phyloP scores from a whole-genome alignment of 2,888 invertebrate species.

The Brachypterus glaber region DNA sequence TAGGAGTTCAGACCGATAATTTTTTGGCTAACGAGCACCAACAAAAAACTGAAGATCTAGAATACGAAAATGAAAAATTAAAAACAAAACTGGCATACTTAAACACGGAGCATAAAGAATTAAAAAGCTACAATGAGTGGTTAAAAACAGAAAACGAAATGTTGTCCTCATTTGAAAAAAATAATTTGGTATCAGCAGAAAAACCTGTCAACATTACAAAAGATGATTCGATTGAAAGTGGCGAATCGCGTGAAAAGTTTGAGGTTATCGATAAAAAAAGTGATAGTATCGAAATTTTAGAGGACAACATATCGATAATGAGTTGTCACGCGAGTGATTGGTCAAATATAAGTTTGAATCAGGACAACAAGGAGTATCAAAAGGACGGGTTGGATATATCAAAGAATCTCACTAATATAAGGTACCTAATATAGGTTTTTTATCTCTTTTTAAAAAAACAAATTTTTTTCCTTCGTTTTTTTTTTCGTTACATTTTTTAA shows the following conservation, averaged over 20 bases:
- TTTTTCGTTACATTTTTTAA: too few species aligned
- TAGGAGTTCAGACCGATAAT: conserved; percentile 45
- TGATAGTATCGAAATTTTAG: conserved; percentile 26
- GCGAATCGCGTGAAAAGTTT: conserved; percentile 53
- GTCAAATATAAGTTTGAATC: conserved; percentile 36
- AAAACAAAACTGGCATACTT: conserved; percentile 36
- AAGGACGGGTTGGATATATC: too few species aligned
- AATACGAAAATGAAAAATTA: conserved; percentile 25
- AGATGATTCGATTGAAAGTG: too few species aligned
- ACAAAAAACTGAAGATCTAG: too few species aligned
- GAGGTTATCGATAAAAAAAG: conserved; percentile 45
- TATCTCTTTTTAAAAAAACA: too few species aligned
- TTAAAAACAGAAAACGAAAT: conserved; percentile 31
- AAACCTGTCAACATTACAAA: conserved; percentile 13
- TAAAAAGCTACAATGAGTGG: conserved; percentile 39
- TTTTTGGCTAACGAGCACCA: too few species aligned
- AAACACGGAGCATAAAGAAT: conserved; percentile 33
- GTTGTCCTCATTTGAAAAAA: conserved; percentile 9
- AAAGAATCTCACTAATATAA: conserved; percentile 12
- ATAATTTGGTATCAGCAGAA: background rate
- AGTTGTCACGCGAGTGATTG: conserved; percentile 38
- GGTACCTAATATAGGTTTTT: too few species aligned
- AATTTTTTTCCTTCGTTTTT: too few species aligned
- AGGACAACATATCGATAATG: conserved; percentile 35
- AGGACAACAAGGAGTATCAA: conserved; percentile 14